Evolutionary conservation across 2,888 invertebrate species (phyloP), one percentile per base, ranked within the genome.

Genomic region (Melinopterus prodromus): DNA sequence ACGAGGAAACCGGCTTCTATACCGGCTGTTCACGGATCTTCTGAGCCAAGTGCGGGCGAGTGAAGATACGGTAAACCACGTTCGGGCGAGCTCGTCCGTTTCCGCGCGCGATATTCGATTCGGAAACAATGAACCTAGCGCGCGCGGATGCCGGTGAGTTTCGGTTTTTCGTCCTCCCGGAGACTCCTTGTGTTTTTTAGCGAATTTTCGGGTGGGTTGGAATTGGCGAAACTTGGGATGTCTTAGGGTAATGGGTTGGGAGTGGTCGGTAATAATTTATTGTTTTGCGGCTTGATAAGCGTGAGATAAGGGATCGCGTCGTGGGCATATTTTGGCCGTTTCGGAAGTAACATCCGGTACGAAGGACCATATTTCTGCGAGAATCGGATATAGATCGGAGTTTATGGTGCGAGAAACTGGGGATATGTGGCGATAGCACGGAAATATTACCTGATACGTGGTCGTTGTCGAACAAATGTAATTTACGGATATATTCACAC

Each of bases 21-120:
- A 82, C 81, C 76, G 35, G 35, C 36, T 74, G 26, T 16, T 71
- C 80, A 71, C 78, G 81, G 69, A 83, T 82, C 81, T 83, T 81
- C 83, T 82, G 84, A 82, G 83, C 84, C 78, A 80, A 84, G 84
- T 85, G 83, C 83, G 82, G 35, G 75, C 71, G 74, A 53, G 53
- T 53, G 53, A 53, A 53, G 53, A 53, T 74, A 71, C 71, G 72
- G 77, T 71, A 79, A 53, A 35, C 16, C 75, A 6, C 71, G 80
- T 72, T 82, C 80, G 82, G 77, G 71, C 26, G 69, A 16, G 71
- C 36, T 80, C 81, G 81, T 71, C 37, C 53, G 9, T 77, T 16
- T 2, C 38, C 79, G 77, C 81, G 82, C 80, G 37, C 75, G 76
- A 69, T 71, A 80, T 82, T 82, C 81, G 82, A 82, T 82, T 82